Conservation (phyloP, 2,888 invertebrate genomes). For the Sycophila texana region DNA sequence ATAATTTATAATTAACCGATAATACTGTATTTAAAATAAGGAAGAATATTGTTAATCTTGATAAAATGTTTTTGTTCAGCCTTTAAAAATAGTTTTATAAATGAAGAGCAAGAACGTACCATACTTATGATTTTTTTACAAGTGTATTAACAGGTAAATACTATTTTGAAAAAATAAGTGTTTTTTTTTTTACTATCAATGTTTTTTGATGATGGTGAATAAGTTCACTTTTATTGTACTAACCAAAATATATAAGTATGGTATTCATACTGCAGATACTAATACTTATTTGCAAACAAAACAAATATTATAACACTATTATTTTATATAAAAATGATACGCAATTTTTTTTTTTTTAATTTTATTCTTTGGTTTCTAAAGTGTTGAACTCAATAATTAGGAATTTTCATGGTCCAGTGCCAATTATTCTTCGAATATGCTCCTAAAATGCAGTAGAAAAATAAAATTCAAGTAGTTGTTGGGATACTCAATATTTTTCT, state of each 20-base stretch:
- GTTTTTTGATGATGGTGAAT: too few relatives aligned
- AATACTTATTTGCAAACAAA: background rate
- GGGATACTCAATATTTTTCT: background rate
- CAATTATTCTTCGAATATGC: slow-evolving; percentile 43
- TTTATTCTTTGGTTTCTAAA: slow-evolving; percentile 34
- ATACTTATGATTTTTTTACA: too few relatives aligned
- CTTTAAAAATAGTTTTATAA: slow-evolving; percentile 1
- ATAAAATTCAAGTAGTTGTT: background rate
- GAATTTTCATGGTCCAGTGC: slow-evolving; percentile 21
- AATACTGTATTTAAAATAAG: background rate
- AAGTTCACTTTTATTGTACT: too few relatives aligned
- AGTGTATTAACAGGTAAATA: too few relatives aligned
- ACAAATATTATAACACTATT: background rate
- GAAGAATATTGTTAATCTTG: slow-evolving; percentile 6
- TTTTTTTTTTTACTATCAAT: too few relatives aligned
- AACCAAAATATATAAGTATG: too few relatives aligned
- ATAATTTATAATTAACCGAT: background rate
- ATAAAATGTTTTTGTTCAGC: slow-evolving; percentile 16
- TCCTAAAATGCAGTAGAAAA: slow-evolving; percentile 40
- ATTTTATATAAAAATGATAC: background rate
- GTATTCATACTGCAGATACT: too few relatives aligned
- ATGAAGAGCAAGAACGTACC: too few relatives aligned
- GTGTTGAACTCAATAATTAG: background rate
- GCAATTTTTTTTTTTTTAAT: background rate
- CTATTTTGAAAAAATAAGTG: too few relatives aligned